Conservation (phyloP, 2,113 vertebrate genomes). For the Oenanthe melanoleuca region DNA sequence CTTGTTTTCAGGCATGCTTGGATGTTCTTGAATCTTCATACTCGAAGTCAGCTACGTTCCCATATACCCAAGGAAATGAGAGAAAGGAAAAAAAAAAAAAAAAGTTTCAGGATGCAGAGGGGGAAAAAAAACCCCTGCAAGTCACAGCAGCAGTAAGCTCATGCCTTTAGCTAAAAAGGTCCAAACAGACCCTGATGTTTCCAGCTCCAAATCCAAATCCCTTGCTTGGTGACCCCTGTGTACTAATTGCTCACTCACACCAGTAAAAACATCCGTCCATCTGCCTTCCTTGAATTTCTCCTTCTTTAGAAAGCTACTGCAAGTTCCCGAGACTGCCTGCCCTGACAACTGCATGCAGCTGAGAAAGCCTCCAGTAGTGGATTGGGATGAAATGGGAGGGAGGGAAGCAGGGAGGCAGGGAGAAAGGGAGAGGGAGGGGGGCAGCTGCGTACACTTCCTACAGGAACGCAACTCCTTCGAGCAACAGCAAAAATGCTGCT, state of each 20-base stretch:
- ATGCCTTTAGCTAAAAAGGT: slow-evolving; percentile 61
- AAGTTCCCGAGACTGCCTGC: slow-evolving; percentile 15
- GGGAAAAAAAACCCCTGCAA: background rate
- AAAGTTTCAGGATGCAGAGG: background rate
- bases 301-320: slow-evolving; percentile 38
- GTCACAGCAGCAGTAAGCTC: slow-evolving; percentile 53
- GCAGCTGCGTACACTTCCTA: background rate
- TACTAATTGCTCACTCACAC: slow-evolving; percentile 67
- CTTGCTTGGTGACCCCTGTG: slow-evolving; percentile 28
- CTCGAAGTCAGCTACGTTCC: slow-evolving; percentile 80
- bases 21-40: slow-evolving; percentile 97
- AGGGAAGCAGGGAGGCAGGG: background rate
- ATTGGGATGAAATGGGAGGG: slow-evolving; percentile 22
- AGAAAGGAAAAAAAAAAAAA: background rate
- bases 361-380: slow-evolving; percentile 27
- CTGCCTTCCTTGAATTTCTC: slow-evolving; percentile 64
- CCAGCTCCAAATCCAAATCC: slow-evolving; percentile 11
- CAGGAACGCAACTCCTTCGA: slow-evolving; percentile 31
- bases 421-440: background rate
- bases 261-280: slow-evolving; percentile 75
- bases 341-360: slow-evolving; percentile 41
- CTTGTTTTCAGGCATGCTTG: slow-evolving; percentile 80
- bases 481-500: slow-evolving; percentile 22
- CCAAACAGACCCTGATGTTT: slow-evolving; percentile 4
- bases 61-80: background rate